A percentile compares a stretch with the other conserved stretches of the same genome.
These are phyloP conservation scores for Orthosia gracilis DNA, from an alignment of 2,888 invertebrate genomes.

Conservation along the genomic window DNA sequence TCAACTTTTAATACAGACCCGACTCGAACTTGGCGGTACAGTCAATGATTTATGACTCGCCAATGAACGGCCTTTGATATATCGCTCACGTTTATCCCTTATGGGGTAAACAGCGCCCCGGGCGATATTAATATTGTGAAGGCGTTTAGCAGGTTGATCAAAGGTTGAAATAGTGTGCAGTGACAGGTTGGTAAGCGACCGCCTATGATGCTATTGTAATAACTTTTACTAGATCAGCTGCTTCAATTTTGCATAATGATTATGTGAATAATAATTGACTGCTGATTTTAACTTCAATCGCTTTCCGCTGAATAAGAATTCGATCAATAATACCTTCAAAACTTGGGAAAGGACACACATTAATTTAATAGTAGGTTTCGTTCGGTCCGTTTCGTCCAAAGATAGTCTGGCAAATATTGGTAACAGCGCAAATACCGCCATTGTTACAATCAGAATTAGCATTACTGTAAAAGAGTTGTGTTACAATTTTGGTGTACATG, in stretches of 20 bases:
- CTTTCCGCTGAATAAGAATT: too few species aligned
- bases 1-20: conserved; percentile 1
- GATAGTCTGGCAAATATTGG: too few species aligned
- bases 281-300: too few species aligned
- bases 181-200: conserved; percentile 41
- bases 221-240: conserved; percentile 1
- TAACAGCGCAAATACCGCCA: too few species aligned
- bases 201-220: conserved; percentile 44
- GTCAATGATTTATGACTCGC: conserved; percentile 48
- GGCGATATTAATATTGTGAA: conserved; percentile 56
- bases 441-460: too few species aligned
- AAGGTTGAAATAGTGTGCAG: conserved; percentile 44
- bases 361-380: too few species aligned
- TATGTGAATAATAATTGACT: too few species aligned
- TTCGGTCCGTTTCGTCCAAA: too few species aligned
- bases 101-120: conserved; percentile 57
- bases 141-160: conserved; percentile 59
- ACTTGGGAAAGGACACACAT: too few species aligned
- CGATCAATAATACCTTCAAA: too few species aligned
- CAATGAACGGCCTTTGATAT: conserved; percentile 58
- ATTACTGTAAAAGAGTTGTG: too few species aligned
- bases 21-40: conserved; percentile 24
- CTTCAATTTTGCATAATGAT: conserved; percentile 3
- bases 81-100: conserved; percentile 63
- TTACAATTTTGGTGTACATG: too few species aligned